Base-by-base conservation (phyloP, 2,797 vertebrate species). In the Benthosema pterotum region DNA sequence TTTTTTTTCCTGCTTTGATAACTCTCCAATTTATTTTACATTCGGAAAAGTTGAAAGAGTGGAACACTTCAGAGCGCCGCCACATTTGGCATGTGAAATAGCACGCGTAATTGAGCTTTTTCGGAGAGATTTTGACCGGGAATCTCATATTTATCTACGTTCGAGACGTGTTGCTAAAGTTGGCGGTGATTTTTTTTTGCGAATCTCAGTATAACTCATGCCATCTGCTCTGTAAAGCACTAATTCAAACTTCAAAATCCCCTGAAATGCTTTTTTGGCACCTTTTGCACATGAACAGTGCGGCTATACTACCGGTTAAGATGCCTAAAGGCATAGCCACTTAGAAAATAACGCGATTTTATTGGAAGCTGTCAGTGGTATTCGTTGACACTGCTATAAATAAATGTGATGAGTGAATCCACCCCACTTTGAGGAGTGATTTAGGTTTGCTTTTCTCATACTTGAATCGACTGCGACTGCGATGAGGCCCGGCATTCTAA, bases 401-500 rank as follows among this genome's bases (percentile, higher is more conserved):
- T 5, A 25, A 13, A 2, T 12, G 3, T 19, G 42, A 49, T 5
- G 25, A 46, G 12, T 5, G 9, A 46, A 15, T 1, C 0, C 8
- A 1, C 12, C 18, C 18, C 43, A 43, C 15, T 43, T 55, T 7
- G 14, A 13, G 59, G 8, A 22, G 25, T 18, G 28, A 25, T 49
- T 8, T 56, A 15, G 9, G 25, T 53, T 38, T 54, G n/a, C 7
- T 68, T 43, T 46, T 16, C 42, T 65, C 17, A 17, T 3, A 46
- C 60, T 38, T 32, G 49, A 42, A 66, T 25, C 46, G 1, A 65
- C 64, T 59, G 50, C 18, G 62, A 61, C 61, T 70, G 2, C 74
- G 76, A 85, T 51, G 22, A 25, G 80, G 86, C 81, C 57, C 1
- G 5, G 57, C 69, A 60, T 57, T 25, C 43, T 52, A 68, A 69